Evolutionary conservation across 1,140 invertebrate genomes (phyloP).

Genomic region (Meteorus sp.): DNA sequence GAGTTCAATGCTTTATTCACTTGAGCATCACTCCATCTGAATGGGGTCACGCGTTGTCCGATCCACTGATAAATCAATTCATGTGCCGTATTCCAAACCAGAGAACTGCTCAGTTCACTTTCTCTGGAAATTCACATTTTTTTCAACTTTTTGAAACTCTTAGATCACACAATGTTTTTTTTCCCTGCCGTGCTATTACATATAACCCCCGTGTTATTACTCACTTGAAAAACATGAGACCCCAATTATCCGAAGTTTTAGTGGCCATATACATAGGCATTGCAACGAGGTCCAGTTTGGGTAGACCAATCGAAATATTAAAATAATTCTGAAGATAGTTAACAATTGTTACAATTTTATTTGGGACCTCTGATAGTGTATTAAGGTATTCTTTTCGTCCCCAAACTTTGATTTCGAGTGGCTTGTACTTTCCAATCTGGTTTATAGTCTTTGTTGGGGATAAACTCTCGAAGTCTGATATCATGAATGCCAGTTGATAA

Average conservation of each 20-base stretch:
- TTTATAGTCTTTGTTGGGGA: constrained; percentile 39
- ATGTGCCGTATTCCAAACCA: constrained; percentile 66
- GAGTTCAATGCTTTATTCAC: constrained; percentile 73
- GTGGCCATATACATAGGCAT: constrained; percentile 77
- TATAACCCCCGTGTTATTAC: constrained; percentile 26
- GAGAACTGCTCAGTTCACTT: constrained; percentile 65
- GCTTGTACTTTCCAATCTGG: constrained; percentile 39
- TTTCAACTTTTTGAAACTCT: neutral
- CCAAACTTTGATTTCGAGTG: constrained; percentile 67
- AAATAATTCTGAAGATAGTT: constrained; percentile 73
- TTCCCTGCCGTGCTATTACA: neutral
- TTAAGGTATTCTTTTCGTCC: constrained; percentile 70
- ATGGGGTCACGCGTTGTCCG: constrained; percentile 70
- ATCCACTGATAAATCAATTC: constrained; percentile 77
- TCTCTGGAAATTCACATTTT: constrained; percentile 61
- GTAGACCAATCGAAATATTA: constrained; percentile 69
- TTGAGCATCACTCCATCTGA: constrained; percentile 71
- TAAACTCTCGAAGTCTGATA: constrained; percentile 71
- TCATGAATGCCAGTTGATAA: constrained; percentile 79
- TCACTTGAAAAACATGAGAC: constrained; percentile 76
- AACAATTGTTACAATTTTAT: constrained; percentile 66
- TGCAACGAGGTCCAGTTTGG: constrained; percentile 79
- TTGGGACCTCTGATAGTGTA: constrained; percentile 65
- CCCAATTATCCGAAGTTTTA: constrained; percentile 75
- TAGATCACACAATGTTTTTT: neutral